A percentile compares a stretch with the other conserved stretches of the same genome.
These are phyloP conservation scores for Platorchestia sp. DNA, from an alignment of 1,140 invertebrate species.

Conservation along the genomic window DNA sequence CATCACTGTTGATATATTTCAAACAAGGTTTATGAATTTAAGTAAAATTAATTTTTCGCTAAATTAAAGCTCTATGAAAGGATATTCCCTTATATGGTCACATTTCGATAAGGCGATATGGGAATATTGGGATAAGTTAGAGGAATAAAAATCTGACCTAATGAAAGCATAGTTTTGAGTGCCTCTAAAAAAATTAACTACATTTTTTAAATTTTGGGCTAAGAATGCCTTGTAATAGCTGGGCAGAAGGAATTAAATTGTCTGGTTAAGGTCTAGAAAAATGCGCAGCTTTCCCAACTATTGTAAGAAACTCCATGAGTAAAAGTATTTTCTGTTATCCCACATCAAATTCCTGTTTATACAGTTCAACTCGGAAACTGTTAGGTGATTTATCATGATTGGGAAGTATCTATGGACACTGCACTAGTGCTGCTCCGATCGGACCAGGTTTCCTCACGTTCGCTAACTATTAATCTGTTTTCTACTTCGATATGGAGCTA, in stretches of 20 bases:
- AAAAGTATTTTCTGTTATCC: no score
- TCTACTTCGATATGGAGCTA: neutral
- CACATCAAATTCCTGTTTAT: no score
- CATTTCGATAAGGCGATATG: neutral
- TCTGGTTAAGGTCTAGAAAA: neutral
- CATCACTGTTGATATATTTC: neutral
- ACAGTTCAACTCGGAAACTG: no score
- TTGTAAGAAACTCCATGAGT: no score
- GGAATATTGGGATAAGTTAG: neutral
- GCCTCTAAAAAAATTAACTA: neutral
- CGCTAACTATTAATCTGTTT: neutral
- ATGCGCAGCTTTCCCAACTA: neutral
- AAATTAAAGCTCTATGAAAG: constrained; percentile 42
- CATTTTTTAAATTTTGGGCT: neutral
- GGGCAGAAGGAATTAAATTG: neutral
- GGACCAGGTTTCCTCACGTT: neutral
- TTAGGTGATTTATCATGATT: neutral
- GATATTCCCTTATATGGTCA: constrained; percentile 47
- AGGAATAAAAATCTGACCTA: neutral
- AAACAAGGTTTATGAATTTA: neutral
- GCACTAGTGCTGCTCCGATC: neutral
- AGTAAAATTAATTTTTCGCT: neutral
- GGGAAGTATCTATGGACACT: neutral
- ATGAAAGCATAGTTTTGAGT: neutral
- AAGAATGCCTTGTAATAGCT: neutral